phyloP scores from a whole-genome alignment of 2,888 invertebrate genomes.

The Drosophila paracracens region DNA sequence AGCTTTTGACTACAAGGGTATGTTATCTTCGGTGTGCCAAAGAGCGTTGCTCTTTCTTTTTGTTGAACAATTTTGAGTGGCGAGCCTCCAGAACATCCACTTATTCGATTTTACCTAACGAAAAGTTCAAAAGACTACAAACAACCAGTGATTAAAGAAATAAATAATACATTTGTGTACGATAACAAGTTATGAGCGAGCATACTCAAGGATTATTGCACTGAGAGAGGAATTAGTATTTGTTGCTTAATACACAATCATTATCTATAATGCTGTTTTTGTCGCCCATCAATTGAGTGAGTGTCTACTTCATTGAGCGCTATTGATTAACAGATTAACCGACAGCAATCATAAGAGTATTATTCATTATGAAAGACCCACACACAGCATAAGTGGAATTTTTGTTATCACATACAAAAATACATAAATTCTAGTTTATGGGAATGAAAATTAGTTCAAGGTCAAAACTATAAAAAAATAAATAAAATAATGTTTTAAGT shows the following conservation, averaged over 20 bases:
- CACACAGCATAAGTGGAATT: conserved; percentile 57
- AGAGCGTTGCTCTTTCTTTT: neutral
- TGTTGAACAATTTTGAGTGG: conserved; percentile 10
- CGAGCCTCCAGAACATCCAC: conserved; percentile 41
- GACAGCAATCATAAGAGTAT: conserved; percentile 19
- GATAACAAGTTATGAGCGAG: conserved; percentile 15
- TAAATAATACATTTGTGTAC: conserved; percentile 55
- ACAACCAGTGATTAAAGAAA: conserved; percentile 54
- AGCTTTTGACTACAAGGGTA: neutral
- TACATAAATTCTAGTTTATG: conserved; percentile 20
- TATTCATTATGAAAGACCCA: conserved; percentile 33
- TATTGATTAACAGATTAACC: conserved; percentile 72
- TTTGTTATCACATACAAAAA: conserved; percentile 56
- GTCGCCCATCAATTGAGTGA: conserved; percentile 64
- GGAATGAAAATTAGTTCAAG: conserved; percentile 64
- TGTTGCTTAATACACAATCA: conserved; percentile 7
- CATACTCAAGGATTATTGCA: conserved; percentile 70
- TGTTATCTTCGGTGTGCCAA: neutral
- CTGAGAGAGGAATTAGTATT: conserved; percentile 28
- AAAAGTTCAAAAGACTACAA: conserved; percentile 72
- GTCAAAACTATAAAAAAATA: conserved; percentile 49
- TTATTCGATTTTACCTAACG: conserved; percentile 16
- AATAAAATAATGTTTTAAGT: conserved; percentile 33
- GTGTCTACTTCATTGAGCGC: conserved; percentile 57
- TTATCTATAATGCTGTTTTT: conserved; percentile 31